Percentiles rank a stretch among this genome's conserved stretches.
Conservation (phyloP, 2,797 vertebrate genomes). For the Eospalax fontanierii region DNA sequence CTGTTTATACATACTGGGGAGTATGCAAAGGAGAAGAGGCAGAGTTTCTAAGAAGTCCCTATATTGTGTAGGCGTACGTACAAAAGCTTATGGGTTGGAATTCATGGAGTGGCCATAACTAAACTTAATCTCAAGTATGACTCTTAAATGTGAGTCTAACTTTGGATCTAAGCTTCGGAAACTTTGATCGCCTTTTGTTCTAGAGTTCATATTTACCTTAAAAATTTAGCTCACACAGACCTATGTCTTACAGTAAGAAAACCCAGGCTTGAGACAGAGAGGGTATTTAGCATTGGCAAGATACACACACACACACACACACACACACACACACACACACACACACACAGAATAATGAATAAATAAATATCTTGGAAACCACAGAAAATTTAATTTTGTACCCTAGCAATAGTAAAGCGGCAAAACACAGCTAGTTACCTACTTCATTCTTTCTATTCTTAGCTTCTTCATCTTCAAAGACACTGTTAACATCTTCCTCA, state of each 20-base stretch:
- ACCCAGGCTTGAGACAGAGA: background rate
- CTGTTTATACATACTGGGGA: background rate
- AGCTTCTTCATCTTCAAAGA: constrained; percentile 8
- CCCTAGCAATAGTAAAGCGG: background rate
- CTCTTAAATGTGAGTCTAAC: constrained; percentile 5
- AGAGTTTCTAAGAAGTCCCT: background rate
- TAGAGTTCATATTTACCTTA: constrained; percentile 6
- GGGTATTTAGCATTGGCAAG: background rate
- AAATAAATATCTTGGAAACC: background rate
- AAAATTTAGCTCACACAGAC: background rate
- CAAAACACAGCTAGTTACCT: background rate
- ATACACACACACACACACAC: no score
- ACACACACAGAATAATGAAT: no score
- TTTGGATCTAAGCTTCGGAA: background rate
- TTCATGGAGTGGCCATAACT: background rate
- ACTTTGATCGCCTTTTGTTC: background rate
- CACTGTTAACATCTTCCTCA: background rate
- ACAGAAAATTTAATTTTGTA: background rate
- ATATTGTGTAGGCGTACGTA: background rate
- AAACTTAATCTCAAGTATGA: background rate
- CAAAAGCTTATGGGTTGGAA: background rate
- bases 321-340: no score
- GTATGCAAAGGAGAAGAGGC: background rate
- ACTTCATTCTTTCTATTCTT: background rate
- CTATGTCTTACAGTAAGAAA: constrained; percentile 20